phyloP scores from a whole-genome alignment of 2,113 vertebrate genomes.

The Neodontobutis hainanensis region DNA sequence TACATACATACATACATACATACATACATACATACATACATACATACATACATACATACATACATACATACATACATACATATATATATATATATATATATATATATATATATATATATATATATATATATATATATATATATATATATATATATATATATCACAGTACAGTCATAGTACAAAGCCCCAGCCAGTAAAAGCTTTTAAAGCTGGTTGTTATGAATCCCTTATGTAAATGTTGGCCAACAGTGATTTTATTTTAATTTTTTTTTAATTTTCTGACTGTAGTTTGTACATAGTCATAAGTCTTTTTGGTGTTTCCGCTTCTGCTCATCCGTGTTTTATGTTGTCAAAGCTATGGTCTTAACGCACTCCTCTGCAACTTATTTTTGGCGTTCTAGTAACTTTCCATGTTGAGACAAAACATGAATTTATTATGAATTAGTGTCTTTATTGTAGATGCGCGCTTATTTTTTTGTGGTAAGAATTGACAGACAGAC shows the following conservation, averaged over 20 bases:
- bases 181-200: slow-evolving; percentile 43
- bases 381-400: neutral
- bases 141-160: too few relatives aligned
- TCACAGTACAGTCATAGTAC: slow-evolving; percentile 15
- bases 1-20: too few relatives aligned
- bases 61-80: too few relatives aligned
- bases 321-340: neutral
- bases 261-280: slow-evolving; percentile 20
- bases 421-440: neutral
- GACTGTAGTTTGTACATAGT: slow-evolving; percentile 1
- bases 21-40: too few relatives aligned
- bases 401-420: slow-evolving; percentile 41
- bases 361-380: neutral
- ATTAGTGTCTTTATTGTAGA: too few relatives aligned
- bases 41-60: too few relatives aligned
- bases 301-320: neutral
- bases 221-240: slow-evolving; percentile 2
- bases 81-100: too few relatives aligned
- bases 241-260: neutral
- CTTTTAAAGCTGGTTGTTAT: neutral
- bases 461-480: too few relatives aligned
- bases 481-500: too few relatives aligned
- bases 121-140: too few relatives aligned
- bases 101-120: too few relatives aligned
- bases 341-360: slow-evolving; percentile 5